Base-by-base conservation (phyloP, 2,797 vertebrate species). In the Acipenser transmontanus region DNA sequence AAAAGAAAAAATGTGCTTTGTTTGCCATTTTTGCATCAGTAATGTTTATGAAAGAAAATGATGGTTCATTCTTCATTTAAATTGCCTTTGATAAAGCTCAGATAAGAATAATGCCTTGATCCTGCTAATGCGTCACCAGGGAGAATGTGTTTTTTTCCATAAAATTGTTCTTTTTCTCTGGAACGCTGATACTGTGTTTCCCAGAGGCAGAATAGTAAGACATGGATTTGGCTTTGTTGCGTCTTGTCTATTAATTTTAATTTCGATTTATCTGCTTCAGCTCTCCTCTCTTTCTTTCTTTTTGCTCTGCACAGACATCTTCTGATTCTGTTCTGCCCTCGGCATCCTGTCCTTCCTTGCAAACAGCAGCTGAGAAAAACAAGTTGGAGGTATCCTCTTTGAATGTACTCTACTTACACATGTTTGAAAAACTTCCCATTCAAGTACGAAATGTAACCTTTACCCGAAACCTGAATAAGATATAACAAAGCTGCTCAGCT, bases 331-430 rank as follows among this genome's bases (percentile, higher is more conserved):
- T 88, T 85, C 89, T 91, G 78, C 84, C 92, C 82, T 84, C 90
- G 81, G 85, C 92, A 84, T 87, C 90, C 72, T 94, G 91, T 69
- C 92, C 93, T 68, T 87, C 93, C 85, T 86, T 91, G 68, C 93
- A 92, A 90, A 84, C 88, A 84, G 80, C 90, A 85, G 85, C 76
- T 80, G 95, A 96, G 81, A 91, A 91, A 89, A 93, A 74, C 90
- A 93, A 90, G 86, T 83, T 89, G 73, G 95, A 97, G 95, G 95
- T 98, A 91, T 78, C 73, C 54, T 51, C 12, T 11, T 56, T 60
- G 63, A n/a, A 47, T 20, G 50, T 49, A 6, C 34, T 34, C 2
- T 34, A 34, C 34, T 34, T 34, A 34, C 0, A 34, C 34, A 34
- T 34, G 34, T 34, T 3, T 34, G 34, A 34, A 34, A 34, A 34